Evolutionary conservation across 2,113 vertebrate species (phyloP), one percentile per base, ranked within the genome.

Genomic region (Erythrocercus mccallii): DNA sequence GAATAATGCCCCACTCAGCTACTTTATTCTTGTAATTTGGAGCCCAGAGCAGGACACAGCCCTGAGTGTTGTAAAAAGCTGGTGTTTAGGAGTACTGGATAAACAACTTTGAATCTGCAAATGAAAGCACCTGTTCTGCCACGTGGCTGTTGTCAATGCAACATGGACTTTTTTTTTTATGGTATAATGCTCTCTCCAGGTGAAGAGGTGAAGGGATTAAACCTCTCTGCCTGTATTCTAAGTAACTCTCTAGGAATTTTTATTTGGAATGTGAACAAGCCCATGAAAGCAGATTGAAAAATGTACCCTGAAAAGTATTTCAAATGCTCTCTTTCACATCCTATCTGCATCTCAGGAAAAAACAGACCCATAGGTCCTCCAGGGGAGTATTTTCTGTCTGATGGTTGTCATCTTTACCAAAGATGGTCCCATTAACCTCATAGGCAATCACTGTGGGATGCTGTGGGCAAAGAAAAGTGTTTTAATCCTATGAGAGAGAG

Each of bases 201-300:
- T 86, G 82, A 92, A 93, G 88, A 92, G 90, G 68, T 94, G 56
- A 95, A 88, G 35, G 64, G 69, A 74, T 94, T 94, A 76, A 81
- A 85, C 5, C 11, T 37, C 66, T 60, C 68, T 83, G 69, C 44
- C 64, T 44, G 28, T 92, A 50, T 71, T 81, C 80, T 56, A 90
- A 83, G 25, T 73, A 79, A 69, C 58, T 70, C 56, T 54, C n/a
- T 15, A 79, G 73, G 72, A 92, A 81, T 89, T 94, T 92, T 74
- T 71, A 70, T 66, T 86, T 86, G 69, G 83, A 84, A 95, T 84
- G 80, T 38, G 77, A 94, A 61, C 5, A 19, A 64, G 88, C 13
- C 9, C 28, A 78, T 40, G 23, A 81, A 88, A 92, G 24, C 9
- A 66, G 44, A 81, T 74, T 76, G 65, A 69, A 73, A 78, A 69